Base-by-base conservation (phyloP, 2,888 invertebrate species). In the Quadroppia sp. region DNA sequence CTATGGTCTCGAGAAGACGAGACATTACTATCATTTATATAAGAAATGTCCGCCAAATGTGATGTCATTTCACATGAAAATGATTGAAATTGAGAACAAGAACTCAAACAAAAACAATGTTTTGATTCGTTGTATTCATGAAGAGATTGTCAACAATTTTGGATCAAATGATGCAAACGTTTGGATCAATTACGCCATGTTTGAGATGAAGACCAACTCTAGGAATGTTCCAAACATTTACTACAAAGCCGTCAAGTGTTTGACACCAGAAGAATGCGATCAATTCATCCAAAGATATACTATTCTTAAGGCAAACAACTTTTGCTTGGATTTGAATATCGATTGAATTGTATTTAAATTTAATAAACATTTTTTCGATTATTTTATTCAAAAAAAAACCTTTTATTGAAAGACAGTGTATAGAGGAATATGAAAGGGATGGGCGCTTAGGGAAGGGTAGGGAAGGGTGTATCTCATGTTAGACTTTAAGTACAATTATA, bases 71-170 rank as follows among this genome's bases (percentile, higher is more conserved):
- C 72, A 74, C 13, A 40, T 67, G 28, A 77, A 77, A 73, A 77
- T 77, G 74, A 50, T 77, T 28, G 71, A 28, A 48, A 77, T 77
- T 30, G 77, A 77, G 70, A 74, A 73, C 32, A 71, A 56, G 6
- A 75, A 75, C 45, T n/a, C 9, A 13, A 45, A 23, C 15, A 17
- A n/a, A 20, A 69, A 45, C 13, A n/a, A 42, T 6, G 3, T 20
- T 45, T 45, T 69, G 45, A 36, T 69, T 45, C 40, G 45, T 45
- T 28, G n/a, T 1, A 32, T 71, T 13, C 56, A 74, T 15, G 74
- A 74, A 64, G 74, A 74, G n/a, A 45, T 74, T 6, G 30, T 74
- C 9, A 50, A 74, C 32, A 32, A 71, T 48, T 74, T 74, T 30
- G 74, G 71, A 7, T 30, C 25, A 28, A 42, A 56, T 17, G 70